Evolutionary conservation across 2,797 vertebrate species (phyloP).

Genomic region (Borostomias antarcticus): DNA sequence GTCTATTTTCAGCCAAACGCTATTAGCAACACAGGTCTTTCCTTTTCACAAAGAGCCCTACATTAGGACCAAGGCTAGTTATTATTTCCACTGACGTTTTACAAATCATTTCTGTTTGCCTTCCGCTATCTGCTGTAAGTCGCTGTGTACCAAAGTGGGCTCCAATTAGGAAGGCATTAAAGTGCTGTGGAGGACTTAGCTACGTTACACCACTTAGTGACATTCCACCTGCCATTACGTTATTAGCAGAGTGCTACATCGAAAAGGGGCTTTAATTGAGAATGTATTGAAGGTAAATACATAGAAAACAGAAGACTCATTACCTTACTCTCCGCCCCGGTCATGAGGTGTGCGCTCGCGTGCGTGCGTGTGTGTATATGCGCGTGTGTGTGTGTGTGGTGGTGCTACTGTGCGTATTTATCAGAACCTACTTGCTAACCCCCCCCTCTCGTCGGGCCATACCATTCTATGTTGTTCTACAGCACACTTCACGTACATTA

Average conservation of each 20-base stretch:
- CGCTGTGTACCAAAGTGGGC: conserved; percentile 77
- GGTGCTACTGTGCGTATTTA: too few species aligned
- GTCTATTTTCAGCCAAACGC: conserved; percentile 9
- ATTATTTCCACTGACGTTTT: neutral
- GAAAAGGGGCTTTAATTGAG: conserved; percentile 74
- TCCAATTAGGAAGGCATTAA: conserved; percentile 85
- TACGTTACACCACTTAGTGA: conserved; percentile 84
- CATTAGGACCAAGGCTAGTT: conserved; percentile 3
- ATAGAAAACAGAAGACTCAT: conserved; percentile 60
- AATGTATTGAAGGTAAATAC: conserved; percentile 69
- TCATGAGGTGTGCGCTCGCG: neutral
- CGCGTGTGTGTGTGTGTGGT: conserved; percentile 5
- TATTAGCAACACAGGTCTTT: conserved; percentile 3
- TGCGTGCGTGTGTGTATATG: conserved; percentile 4
- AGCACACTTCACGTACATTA: too few species aligned
- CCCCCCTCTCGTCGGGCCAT: too few species aligned
- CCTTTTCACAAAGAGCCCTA: conserved; percentile 5
- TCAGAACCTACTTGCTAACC: too few species aligned
- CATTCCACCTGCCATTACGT: conserved; percentile 83
- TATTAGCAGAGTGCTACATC: conserved; percentile 79
- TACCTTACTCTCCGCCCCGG: conserved; percentile 20
- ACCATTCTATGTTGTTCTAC: too few species aligned
- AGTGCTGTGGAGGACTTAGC: conserved; percentile 78
- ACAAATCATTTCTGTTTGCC: neutral
- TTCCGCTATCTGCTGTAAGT: neutral